Base-by-base conservation (phyloP, 2,888 invertebrate genomes). In the Patella pellucida region DNA sequence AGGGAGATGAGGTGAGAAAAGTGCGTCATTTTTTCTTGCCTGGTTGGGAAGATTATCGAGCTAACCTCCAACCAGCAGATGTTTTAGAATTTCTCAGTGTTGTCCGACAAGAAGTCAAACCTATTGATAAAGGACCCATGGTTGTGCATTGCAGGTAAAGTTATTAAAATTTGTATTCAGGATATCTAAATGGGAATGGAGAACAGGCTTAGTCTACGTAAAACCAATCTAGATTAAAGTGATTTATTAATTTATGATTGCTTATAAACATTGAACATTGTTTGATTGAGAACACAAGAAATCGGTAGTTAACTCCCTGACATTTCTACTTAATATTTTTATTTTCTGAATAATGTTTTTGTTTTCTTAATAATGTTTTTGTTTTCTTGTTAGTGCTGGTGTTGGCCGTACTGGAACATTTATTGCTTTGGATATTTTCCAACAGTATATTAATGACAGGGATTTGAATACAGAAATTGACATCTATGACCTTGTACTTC, bases 341-440 rank as follows among this genome's bases (percentile, higher is more conserved):
- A 1, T 54, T 16, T 19, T 68, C 5, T 68, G 41, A 31, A 41
- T 41, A 41, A 41, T 41, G 41, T 54, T 54, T n/a, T 54, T 16
- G 3, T 54, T 16, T 19, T 68, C 5, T 68, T 54, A 31, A 41
- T 41, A 41, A 41, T 41, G 41, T 41, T 41, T 41, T 7, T 76
- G 62, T 71, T 68, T 15, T 62, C 69, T 83, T 90, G 89, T 73
- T 89, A 94, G 95, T 87, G 95, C 95, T 85, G 95, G 95, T 41
- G 95, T 95, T 71, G 95, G 95, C 15, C 92, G 95, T 78, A 95
- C 95, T n/a, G 95, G 95, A 3, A 95, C 95, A 0, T 93, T 94
- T 79, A 94, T 95, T 81, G 93, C 94, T 1, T 91, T 95, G 76
- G 95, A 95, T 86, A 93, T 94, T 80, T 91, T 95, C 71, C 92